These are phyloP conservation scores for Alentia gelatinosa DNA, from an alignment of 2,888 invertebrate species.

Conservation along the genomic window DNA sequence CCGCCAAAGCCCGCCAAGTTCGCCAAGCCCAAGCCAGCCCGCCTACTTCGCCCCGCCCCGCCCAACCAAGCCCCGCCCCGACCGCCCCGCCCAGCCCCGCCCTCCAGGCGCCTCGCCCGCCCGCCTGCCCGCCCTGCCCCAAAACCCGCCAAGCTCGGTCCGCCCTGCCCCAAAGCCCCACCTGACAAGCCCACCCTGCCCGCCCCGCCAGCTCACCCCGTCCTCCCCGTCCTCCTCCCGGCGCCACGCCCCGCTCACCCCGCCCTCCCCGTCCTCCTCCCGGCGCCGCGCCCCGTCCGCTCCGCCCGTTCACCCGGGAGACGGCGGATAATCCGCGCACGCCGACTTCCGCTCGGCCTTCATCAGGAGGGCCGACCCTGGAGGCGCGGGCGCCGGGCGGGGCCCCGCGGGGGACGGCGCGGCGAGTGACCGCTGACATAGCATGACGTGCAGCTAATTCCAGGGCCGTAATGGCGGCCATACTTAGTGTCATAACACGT, in stretches of 20 bases:
- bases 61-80: no score
- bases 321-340: neutral
- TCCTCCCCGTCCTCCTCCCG: neutral
- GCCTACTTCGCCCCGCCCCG: no score
- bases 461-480: neutral
- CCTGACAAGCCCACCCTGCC: neutral
- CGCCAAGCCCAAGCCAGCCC: no score
- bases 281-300: neutral
- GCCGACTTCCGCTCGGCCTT: neutral
- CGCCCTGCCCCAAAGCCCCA: neutral
- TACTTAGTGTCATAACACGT: constrained; percentile 47
- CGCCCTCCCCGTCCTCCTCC: neutral
- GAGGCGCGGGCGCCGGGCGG: neutral
- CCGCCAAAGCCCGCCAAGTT: no score
- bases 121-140: neutral
- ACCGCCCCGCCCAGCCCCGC: neutral
- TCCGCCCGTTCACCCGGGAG: constrained; percentile 4
- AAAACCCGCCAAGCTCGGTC: no score
- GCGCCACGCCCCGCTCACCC: neutral
- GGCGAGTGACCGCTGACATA: constrained; percentile 37
- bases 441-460: neutral
- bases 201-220: neutral
- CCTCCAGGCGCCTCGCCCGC: neutral
- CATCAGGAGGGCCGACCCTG: neutral
- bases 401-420: neutral